Evolutionary conservation across 2,113 vertebrate species (phyloP), one percentile per base, ranked within the genome.

Genomic region (Platycercus adscitus): DNA sequence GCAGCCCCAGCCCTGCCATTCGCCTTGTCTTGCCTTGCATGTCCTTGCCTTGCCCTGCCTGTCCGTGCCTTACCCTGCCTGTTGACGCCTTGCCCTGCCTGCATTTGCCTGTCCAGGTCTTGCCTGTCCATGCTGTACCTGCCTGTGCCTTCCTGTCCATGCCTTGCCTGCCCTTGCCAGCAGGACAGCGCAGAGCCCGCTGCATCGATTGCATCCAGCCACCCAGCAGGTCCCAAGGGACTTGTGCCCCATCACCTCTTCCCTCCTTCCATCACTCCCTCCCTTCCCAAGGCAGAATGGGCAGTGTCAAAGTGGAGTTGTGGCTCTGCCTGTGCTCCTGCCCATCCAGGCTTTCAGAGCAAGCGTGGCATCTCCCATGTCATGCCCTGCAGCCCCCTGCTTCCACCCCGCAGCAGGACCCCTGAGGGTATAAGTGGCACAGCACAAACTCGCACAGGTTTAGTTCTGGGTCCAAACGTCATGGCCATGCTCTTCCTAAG

Each of bases 1-100:
- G 81, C 91, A 93, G 93, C 95, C 91, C 88, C 24, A 12, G 88
- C 88, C 49, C 77, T 96, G 92, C 95, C 71, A 85, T 91, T 84
- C 35, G 1, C 71, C 63, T 25, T 16, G 76, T 60, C 44, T 43
- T 23, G 69, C 55, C 39, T 41, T 21, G 7, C 63, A 37, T 6
- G 35, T 13, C 28, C 50, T 4, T 11, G 55, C 61, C 47, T 31
- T 19, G n/a, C 29, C 25, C 7, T 26, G 13, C 25, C 31, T 7
- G 9, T 66, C 68, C 44, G 24, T 23, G 20, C 13, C n/a, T 18
- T 14, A 37, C 28, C 29, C n/a, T 60, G 58, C 26, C n/a, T 60
- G 58, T 44, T 18, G 19, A 46, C 19, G 20, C 13, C n/a, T 18
- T 14, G 43, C 28, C 29, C n/a, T 60, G 58, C 26, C n/a, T 60